These are phyloP conservation scores for Stegodyphus dumicola DNA, from an alignment of 1,140 invertebrate species.

Conservation along the genomic window DNA sequence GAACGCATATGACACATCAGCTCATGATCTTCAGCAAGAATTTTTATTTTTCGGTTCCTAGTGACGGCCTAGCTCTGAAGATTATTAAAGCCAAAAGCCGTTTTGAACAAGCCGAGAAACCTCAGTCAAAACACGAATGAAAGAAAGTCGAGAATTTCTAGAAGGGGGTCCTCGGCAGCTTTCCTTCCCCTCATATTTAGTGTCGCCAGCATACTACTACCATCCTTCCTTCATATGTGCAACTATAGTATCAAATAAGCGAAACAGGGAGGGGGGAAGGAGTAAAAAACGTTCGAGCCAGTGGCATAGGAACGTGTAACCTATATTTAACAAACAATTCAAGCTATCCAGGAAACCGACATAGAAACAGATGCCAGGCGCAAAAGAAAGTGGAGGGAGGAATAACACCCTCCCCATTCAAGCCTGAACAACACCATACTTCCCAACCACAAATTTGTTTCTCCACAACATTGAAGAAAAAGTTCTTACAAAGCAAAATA, in stretches of 20 bases:
- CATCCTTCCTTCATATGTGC: conserved; percentile 16
- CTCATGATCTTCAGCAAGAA: no score
- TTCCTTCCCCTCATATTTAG: neutral
- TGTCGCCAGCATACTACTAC: conserved; percentile 33
- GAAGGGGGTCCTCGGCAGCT: neutral
- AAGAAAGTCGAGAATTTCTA: no score
- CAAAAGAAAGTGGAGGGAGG: neutral
- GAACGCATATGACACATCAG: no score
- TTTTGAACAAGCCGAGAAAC: no score
- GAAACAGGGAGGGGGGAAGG: neutral
- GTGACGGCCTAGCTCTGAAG: no score
- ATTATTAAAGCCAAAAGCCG: no score
- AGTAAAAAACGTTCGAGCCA: conserved; percentile 5
- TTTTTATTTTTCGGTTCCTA: no score
- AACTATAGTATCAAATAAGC: neutral
- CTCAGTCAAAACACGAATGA: no score
- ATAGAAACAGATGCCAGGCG: conserved; percentile 43
- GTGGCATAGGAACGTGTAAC: conserved; percentile 27
- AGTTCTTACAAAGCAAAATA: no score
- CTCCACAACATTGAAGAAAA: no score
- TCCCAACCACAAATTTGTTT: no score
- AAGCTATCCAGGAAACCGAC: conserved; percentile 29
- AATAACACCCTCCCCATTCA: neutral
- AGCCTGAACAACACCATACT: neutral
- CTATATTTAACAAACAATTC: conserved; percentile 54